A percentile compares a stretch with the other conserved stretches of the same genome.
Conservation (phyloP, 2,888 invertebrate genomes). For the Eutolmus rufibarbis region DNA sequence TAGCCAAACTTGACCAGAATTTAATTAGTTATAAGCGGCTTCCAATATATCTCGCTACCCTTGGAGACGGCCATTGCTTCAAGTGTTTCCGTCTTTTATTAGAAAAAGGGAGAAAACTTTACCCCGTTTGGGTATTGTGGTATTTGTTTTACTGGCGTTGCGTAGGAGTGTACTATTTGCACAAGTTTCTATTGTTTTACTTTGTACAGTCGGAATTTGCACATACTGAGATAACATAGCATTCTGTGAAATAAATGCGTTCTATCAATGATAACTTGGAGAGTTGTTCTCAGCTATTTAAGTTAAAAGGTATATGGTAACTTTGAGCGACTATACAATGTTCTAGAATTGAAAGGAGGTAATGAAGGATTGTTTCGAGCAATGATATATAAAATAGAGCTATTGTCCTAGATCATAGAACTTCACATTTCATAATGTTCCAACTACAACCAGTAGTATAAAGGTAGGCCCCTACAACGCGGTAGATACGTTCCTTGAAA, state of each 20-base stretch:
- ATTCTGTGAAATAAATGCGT: not conserved
- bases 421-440: too few species aligned
- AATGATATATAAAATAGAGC: too few species aligned
- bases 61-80: not conserved
- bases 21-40: conserved; percentile 24
- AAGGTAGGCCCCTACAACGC: too few species aligned
- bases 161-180: not conserved
- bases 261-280: not conserved
- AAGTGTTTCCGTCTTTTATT: not conserved
- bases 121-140: not conserved
- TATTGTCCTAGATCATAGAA: not conserved
- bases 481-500: too few species aligned
- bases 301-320: not conserved
- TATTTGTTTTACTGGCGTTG: not conserved
- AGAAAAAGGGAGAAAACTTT: not conserved
- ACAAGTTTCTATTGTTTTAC: not conserved
- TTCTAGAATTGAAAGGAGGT: not conserved
- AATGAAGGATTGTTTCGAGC: not conserved
- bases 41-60: conserved; percentile 5
- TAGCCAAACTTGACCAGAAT: conserved; percentile 31
- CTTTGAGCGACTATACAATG: not conserved
- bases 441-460: too few species aligned
- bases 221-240: not conserved
- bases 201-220: not conserved
- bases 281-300: not conserved